Conservation (phyloP, 2,888 invertebrate genomes). For the Baronia brevicornis region DNA sequence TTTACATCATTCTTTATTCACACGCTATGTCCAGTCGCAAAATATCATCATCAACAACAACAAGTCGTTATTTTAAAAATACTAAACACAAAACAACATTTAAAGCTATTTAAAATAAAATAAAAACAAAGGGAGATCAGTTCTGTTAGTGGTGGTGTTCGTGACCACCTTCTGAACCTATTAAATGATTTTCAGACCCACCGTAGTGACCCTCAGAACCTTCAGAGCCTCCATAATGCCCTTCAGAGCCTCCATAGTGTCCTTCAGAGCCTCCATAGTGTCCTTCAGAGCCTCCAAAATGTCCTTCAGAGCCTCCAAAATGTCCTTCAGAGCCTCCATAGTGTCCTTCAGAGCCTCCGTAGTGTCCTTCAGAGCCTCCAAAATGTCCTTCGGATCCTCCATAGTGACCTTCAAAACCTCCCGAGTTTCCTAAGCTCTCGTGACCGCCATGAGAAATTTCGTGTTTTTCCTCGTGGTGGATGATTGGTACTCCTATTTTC, state of each 20-base stretch:
- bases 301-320: slow-evolving; percentile 26
- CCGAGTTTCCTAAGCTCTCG: slow-evolving; percentile 15
- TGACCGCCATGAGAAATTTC: slow-evolving; percentile 28
- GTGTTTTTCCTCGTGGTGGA: slow-evolving; percentile 61
- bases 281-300: slow-evolving; percentile 16
- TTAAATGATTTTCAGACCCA: slow-evolving; percentile 24
- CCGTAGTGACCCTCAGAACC: slow-evolving; percentile 21
- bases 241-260: slow-evolving; percentile 22
- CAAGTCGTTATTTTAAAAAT: slow-evolving; percentile 42
- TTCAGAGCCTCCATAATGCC: slow-evolving; percentile 17
- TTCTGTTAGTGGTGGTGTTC: slow-evolving; percentile 65
- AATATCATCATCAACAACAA: slow-evolving; percentile 29
- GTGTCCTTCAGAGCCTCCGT: slow-evolving; percentile 21
- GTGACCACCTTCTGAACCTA: slow-evolving; percentile 36
- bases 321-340: too few relatives aligned
- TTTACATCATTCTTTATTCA: slow-evolving; percentile 47
- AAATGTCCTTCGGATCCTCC: slow-evolving; percentile 29
- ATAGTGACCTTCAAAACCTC: slow-evolving; percentile 15
- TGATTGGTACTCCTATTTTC: slow-evolving; percentile 80
- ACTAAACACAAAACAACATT: slow-evolving; percentile 68
- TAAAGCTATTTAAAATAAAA: slow-evolving; percentile 53
- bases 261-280: slow-evolving; percentile 21
- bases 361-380: slow-evolving; percentile 24
- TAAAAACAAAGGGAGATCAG: slow-evolving; percentile 56
- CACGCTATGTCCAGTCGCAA: slow-evolving; percentile 41